Percentiles rank a stretch among this genome's conserved stretches.
These are phyloP conservation scores for Gibbula magus DNA, from an alignment of 2,888 invertebrate genomes.

Conservation along the genomic window DNA sequence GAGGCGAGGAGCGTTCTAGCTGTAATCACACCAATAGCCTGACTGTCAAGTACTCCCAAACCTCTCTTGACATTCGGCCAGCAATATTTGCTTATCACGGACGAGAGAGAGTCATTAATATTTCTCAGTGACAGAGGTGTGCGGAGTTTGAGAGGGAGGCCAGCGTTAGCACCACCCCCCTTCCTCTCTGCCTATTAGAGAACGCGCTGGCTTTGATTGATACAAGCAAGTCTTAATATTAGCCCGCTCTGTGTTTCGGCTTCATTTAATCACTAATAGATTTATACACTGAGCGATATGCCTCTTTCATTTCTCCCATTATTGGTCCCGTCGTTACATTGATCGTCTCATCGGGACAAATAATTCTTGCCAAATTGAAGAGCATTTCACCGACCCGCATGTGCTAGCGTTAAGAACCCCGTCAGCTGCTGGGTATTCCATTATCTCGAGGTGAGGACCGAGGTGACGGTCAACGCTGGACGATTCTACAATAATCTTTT, in stretches of 20 bases:
- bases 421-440: neutral
- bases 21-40: conserved; percentile 11
- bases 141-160: neutral
- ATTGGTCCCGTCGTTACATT: conserved; percentile 33
- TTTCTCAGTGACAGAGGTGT: neutral
- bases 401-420: neutral
- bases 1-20: no score
- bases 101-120: conserved; percentile 20
- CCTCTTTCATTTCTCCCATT: conserved; percentile 44
- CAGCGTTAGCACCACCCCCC: neutral
- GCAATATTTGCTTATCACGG: conserved; percentile 27
- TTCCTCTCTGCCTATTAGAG: conserved; percentile 10
- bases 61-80: conserved; percentile 7
- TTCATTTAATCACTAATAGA: conserved; percentile 50
- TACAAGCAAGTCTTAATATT: conserved; percentile 14
- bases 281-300: conserved; percentile 41
- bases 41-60: neutral
- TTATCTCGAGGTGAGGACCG: neutral
- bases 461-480: neutral
- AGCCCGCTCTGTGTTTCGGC: conserved; percentile 30
- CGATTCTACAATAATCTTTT: no score
- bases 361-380: conserved; percentile 37
- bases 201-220: neutral
- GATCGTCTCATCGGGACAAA: conserved; percentile 34
- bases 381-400: neutral